Evolutionary conservation across 2,113 vertebrate species (phyloP), one percentile per base, ranked within the genome.

Genomic region (Corynorhinus townsendii): DNA sequence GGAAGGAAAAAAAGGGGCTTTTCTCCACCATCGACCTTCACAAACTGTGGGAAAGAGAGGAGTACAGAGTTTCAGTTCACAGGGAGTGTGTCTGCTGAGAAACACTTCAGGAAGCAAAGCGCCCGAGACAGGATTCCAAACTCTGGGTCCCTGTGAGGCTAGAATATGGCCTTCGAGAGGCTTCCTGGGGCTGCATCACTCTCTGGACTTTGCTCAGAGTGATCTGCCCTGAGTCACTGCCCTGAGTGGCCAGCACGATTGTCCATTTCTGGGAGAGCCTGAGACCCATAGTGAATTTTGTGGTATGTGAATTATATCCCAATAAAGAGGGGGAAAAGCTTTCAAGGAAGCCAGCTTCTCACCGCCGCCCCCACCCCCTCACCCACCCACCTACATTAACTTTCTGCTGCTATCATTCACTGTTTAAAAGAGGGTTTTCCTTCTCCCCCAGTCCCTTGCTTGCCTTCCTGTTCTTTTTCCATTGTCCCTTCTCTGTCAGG

Each of bases 291-390:
- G 75, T 86, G 40, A 66, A 66, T 89, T 82, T 19, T 84, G 59
- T 47, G 73, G 26, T 35, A 20, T 62, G 14, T 52, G 79, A 94
- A 81, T 71, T 85, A 62, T 54, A 91, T 59, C 84, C 85, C 59
- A 84, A 38, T 47, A 81, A 94, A 89, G 56, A 45, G 12, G 16
- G 20, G 33, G 52, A 45, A 38, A 69, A 40, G 69, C 19, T 75
- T 86, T n/a, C 79, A 73, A 49, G 43, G 64, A 94, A 90, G 56
- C 49, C 71, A 89, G 64, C n/a, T 80, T 80, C 92, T 95, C 54
- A 76, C 38, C n/a, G n/a, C 47, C 38, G 19, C 7, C 56, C 33
- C 56, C 71, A n/a, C 49, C 35, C 5, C 64, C 45, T 7, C 64
- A 28, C 79, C 52, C 24, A 49, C n/a, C 47, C 12, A n/a, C 52